These are phyloP conservation scores for Pollachius pollachius DNA, from an alignment of 2,113 vertebrate genomes.

Conservation along the genomic window DNA sequence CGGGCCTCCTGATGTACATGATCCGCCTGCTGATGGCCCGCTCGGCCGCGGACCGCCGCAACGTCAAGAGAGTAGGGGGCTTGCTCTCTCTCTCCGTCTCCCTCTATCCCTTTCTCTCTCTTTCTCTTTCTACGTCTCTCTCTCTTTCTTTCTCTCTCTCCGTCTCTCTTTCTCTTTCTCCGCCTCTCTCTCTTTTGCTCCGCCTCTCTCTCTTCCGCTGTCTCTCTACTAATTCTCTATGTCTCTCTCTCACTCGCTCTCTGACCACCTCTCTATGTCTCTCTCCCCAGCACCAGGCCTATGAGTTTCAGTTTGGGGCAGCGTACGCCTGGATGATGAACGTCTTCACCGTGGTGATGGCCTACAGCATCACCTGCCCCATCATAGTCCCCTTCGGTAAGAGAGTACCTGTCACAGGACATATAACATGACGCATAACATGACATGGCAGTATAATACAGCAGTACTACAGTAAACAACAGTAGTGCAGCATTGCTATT, in stretches of 20 bases:
- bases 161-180: too few relatives aligned
- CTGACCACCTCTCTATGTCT: too few relatives aligned
- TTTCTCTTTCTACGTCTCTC: too few relatives aligned
- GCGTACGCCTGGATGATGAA: slow-evolving; percentile 99
- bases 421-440: too few relatives aligned
- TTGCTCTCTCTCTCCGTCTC: background rate
- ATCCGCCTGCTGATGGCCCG: slow-evolving; percentile 92
- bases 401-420: slow-evolving; percentile 19
- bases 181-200: too few relatives aligned
- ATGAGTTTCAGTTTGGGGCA: slow-evolving; percentile 96
- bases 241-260: too few relatives aligned
- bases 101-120: background rate
- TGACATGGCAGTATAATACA: too few relatives aligned
- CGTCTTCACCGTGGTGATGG: slow-evolving; percentile 98
- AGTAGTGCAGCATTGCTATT: too few relatives aligned
- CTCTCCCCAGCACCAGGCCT: slow-evolving; percentile 86
- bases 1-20: slow-evolving; percentile 98
- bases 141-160: too few relatives aligned
- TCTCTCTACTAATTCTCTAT: too few relatives aligned
- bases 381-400: slow-evolving; percentile 97
- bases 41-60: slow-evolving; percentile 89
- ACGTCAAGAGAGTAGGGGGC: slow-evolving; percentile 86
- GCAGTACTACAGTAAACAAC: too few relatives aligned
- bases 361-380: slow-evolving; percentile 97
- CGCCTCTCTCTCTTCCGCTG: too few relatives aligned